phyloP scores from a whole-genome alignment of 37 sponge, comb jelly and placozoan genomes.

The Dysidea cf. avara region DNA sequence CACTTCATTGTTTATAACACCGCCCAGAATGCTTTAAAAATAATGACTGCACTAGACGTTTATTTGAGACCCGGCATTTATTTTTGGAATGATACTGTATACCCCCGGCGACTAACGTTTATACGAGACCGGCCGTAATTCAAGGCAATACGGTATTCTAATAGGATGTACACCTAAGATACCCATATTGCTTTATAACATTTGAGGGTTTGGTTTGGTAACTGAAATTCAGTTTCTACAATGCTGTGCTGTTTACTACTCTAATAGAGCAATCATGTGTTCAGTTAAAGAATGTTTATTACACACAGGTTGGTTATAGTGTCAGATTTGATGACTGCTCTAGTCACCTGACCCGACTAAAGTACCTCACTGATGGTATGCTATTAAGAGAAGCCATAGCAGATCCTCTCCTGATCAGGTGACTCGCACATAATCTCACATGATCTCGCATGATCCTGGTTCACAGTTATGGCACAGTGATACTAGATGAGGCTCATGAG shows the following conservation, averaged over 20 bases:
- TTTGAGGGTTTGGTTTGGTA: no score
- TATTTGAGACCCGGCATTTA: no score
- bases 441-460: background rate
- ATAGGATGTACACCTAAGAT: no score
- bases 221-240: background rate
- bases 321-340: constrained; percentile 95
- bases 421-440: background rate
- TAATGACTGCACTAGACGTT: no score
- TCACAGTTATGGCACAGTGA: constrained; percentile 66
- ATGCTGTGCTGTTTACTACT: background rate
- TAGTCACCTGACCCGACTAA: constrained; percentile 50
- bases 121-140: no score
- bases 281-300: background rate
- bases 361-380: constrained; percentile 95
- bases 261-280: no score
- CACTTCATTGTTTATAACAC: no score
- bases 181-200: no score
- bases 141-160: no score
- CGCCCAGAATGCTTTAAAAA: no score
- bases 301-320: constrained; percentile 77
- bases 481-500: constrained; percentile 96
- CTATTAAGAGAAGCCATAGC: constrained; percentile 88
- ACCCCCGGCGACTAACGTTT: no score
- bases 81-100: no score
- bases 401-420: constrained; percentile 78